Conservation (phyloP, 2,797 vertebrate genomes). For the Leuciscus waleckii region DNA sequence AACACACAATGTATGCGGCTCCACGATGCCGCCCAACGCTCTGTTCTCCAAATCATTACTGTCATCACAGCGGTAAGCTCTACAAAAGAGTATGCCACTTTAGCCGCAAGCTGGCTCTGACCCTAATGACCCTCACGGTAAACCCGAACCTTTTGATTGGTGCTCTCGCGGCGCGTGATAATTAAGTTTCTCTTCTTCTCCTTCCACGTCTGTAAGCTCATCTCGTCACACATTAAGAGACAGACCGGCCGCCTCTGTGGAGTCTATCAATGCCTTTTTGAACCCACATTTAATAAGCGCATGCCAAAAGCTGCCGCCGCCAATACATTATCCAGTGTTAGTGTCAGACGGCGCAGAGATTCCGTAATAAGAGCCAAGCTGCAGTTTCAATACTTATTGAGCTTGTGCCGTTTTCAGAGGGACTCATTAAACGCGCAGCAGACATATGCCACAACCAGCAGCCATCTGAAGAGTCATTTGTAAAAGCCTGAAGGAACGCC, state of each 20-base stretch:
- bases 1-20: constrained; percentile 37
- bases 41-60: constrained; percentile 48
- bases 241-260: constrained; percentile 31
- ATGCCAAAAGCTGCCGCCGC: constrained; percentile 67
- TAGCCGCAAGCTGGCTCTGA: constrained; percentile 53
- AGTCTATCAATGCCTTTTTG: constrained; percentile 73
- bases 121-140: constrained; percentile 55
- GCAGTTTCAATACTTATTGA: constrained; percentile 79
- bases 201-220: constrained; percentile 66
- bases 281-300: constrained; percentile 73
- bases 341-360: constrained; percentile 68
- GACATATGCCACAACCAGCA: constrained; percentile 74
- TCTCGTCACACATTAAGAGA: constrained; percentile 67
- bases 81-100: constrained; percentile 11
- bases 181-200: constrained; percentile 69
- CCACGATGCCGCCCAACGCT: constrained; percentile 21
- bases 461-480: constrained; percentile 77
- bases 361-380: constrained; percentile 72
- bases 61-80: constrained; percentile 11
- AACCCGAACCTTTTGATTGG: constrained; percentile 66
- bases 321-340: constrained; percentile 76
- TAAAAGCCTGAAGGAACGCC: constrained; percentile 72
- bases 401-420: constrained; percentile 73
- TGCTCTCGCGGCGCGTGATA: constrained; percentile 67
- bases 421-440: constrained; percentile 77